Percentiles rank a stretch among this genome's conserved stretches.
Conservation (phyloP, 2,888 invertebrate genomes). For the Unio delphinus region DNA sequence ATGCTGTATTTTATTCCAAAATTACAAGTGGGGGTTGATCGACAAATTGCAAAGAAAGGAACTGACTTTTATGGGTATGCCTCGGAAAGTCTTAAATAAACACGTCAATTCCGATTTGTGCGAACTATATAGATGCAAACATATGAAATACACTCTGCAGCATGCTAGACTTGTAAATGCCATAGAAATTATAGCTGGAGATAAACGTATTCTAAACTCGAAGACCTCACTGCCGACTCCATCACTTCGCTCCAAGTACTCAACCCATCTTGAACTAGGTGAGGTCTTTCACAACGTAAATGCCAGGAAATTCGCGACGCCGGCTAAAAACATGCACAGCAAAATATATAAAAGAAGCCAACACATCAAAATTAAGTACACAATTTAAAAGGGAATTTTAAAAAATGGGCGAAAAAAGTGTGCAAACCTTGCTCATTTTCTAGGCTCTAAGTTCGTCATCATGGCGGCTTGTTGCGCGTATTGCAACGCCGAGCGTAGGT, state of each 20-base stretch:
- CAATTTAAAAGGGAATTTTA: no score
- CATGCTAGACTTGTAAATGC: no score
- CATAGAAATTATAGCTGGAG: no score
- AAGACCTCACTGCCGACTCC: no score
- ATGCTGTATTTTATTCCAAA: slow-evolving; percentile 17
- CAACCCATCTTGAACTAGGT: no score
- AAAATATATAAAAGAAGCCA: slow-evolving; percentile 4
- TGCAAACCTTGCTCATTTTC: slow-evolving; percentile 56
- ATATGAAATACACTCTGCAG: no score
- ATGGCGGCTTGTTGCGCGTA: slow-evolving; percentile 40
- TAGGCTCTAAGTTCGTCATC: slow-evolving; percentile 44
- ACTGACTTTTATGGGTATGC: slow-evolving; percentile 10
- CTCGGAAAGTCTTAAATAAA: not conserved
- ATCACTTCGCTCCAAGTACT: no score
- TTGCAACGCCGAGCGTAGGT: slow-evolving; percentile 26
- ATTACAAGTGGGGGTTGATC: slow-evolving; percentile 6
- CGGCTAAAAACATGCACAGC: not conserved
- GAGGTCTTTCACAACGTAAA: no score
- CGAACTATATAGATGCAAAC: no score
- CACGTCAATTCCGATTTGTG: no score
- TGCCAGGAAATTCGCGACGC: not conserved
- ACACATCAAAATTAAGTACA: not conserved
- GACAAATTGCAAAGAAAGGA: slow-evolving; percentile 9
- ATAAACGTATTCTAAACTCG: no score
- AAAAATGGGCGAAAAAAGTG: slow-evolving; percentile 12